Percentiles rank a stretch among this genome's conserved stretches.
These are phyloP conservation scores for Coenobita brevimanus DNA, from an alignment of 1,140 invertebrate species.

Conservation along the genomic window DNA sequence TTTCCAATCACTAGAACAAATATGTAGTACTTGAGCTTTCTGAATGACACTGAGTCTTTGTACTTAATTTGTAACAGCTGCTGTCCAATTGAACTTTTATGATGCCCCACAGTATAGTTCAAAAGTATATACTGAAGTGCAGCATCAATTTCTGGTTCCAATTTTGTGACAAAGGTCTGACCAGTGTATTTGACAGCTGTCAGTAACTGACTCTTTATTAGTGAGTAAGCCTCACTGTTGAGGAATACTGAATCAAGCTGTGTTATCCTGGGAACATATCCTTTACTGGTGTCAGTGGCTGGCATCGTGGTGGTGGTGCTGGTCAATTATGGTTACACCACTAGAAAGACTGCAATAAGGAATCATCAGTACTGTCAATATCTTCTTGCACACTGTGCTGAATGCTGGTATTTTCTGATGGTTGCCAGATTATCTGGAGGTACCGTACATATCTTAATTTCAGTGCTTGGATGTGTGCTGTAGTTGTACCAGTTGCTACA, in stretches of 20 bases:
- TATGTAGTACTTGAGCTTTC: conserved; percentile 40
- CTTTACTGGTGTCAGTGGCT: too few relatives aligned
- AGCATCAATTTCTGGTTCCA: conserved; percentile 67
- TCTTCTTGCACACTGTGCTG: too few relatives aligned
- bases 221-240: conserved; percentile 48
- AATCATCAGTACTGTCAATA: too few relatives aligned
- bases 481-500: too few relatives aligned
- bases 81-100: conserved; percentile 60
- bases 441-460: too few relatives aligned
- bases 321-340: too few relatives aligned
- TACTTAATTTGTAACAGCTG: conserved; percentile 67
- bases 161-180: conserved; percentile 44
- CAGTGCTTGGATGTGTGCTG: too few relatives aligned
- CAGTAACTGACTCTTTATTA: conserved; percentile 62
- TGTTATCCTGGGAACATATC: conserved; percentile 57
- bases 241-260: conserved; percentile 63
- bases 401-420: too few relatives aligned
- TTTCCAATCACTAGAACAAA: conserved; percentile 41
- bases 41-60: conserved; percentile 20
- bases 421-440: too few relatives aligned
- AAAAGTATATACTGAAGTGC: conserved; percentile 44
- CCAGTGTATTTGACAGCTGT: conserved; percentile 46
- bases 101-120: conserved; percentile 44
- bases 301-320: too few relatives aligned
- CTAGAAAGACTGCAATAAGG: too few relatives aligned